A percentile compares a stretch with the other conserved stretches of the same genome.
phyloP scores from a whole-genome alignment of 2,888 invertebrate genomes.

The Parapristionchus giblindavisi region DNA sequence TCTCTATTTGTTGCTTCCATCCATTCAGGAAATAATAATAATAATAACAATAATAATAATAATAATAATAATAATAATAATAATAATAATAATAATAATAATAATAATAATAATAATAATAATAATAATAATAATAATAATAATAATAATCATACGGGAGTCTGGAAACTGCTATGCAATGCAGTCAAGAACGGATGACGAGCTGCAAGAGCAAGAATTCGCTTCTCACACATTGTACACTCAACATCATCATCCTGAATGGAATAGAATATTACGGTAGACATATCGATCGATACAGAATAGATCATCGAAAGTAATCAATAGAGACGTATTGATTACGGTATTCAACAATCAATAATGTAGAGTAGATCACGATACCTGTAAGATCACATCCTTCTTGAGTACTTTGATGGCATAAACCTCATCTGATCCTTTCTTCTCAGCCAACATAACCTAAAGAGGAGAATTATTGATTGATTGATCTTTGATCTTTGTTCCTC shows the following conservation, averaged over 20 bases:
- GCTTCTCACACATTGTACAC: conserved; percentile 97
- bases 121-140: conserved; percentile 30
- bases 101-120: conserved; percentile 40
- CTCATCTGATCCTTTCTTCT: conserved; percentile 90
- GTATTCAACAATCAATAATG: background rate
- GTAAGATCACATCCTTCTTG: conserved; percentile 94
- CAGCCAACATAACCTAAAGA: conserved; percentile 89
- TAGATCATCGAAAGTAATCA: background rate
- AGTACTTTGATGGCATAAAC: conserved; percentile 80
- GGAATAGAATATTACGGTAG: background rate
- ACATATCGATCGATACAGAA: background rate
- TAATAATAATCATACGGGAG: no score
- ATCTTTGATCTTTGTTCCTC: background rate
- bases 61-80: background rate
- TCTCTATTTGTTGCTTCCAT: background rate
- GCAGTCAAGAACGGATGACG: conserved; percentile 97
- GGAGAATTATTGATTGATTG: background rate
- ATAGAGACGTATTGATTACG: background rate
- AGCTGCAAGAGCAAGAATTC: conserved; percentile 94
- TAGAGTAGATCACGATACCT: conserved; percentile 31
- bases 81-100: background rate
- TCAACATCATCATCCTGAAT: conserved; percentile 96
- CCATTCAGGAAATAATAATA: background rate
- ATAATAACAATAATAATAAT: background rate
- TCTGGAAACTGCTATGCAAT: conserved; percentile 95